Base-by-base conservation (phyloP, 2,888 invertebrate genomes). In the Brenthis daphne region DNA sequence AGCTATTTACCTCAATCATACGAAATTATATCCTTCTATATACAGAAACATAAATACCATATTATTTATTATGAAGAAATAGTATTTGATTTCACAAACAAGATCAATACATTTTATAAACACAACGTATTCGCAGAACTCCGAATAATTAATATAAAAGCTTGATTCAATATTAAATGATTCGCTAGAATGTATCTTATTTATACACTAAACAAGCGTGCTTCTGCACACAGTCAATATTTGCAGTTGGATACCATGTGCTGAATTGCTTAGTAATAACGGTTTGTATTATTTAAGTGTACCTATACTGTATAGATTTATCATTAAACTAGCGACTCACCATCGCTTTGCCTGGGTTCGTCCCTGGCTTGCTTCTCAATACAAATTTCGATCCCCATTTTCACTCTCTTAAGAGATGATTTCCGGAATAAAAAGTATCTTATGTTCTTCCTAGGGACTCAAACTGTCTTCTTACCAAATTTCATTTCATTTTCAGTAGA, bases 231-330 rank as follows among this genome's bases (percentile, higher is more conserved):
- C 54, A 56, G 56, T 58, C 47, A 69, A 66, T 69, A 63, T 69
- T 69, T 66, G 69, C 33, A 48, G 57, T 61, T 54, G 57, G 53
- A 63, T 69, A 56, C 63, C 65, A 63, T 69, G 60, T 63, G 57
- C 47, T 37, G 69, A 69, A 63, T 63, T 63, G 63, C 57, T 65
- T 48, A 66, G 50, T 50, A 57, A 60, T 54, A 66, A 53, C 66
- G 63, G 50, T 67, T 29, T 54, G 37, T 33, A 56, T 55, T 64
- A 64, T 56, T 64, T 63, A 33, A 14, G 20, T 37, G 51, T 63
- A 16, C 29, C 33, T 53, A 53, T 51, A 3, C 11, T 61, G 33
- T 16, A 63, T 33, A 20, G 50, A 29, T 48, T 58, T 58, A 58
- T 48, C 48, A 58, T 4, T n/a, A 60, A 11, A 48, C 48, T 3